Conservation (phyloP, 1,140 invertebrate species). For the Drosophila lowei region DNA sequence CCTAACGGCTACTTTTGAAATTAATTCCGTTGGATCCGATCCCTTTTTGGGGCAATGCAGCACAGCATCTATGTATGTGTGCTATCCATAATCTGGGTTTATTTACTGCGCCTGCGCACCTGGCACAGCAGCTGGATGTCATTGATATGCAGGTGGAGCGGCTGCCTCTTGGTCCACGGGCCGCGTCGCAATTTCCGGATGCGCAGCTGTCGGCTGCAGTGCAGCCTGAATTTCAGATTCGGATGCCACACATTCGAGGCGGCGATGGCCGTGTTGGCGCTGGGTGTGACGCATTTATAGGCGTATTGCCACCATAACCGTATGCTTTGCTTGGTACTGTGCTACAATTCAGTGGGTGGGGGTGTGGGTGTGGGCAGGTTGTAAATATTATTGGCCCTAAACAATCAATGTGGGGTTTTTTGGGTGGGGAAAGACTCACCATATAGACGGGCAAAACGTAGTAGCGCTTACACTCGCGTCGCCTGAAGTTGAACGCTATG, state of each 20-base stretch:
- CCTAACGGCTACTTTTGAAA: too few species aligned
- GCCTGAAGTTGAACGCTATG: slow-evolving; percentile 71
- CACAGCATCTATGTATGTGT: too few species aligned
- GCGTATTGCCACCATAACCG: slow-evolving; percentile 75
- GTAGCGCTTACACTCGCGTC: slow-evolving; percentile 67
- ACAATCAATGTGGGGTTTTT: slow-evolving; percentile 1
- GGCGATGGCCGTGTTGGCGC: slow-evolving; percentile 4
- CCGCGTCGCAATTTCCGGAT: slow-evolving; percentile 61
- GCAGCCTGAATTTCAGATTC: slow-evolving; percentile 65
- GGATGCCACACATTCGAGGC: slow-evolving; percentile 53
- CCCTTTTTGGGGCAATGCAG: too few species aligned
- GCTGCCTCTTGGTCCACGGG: slow-evolving; percentile 53
- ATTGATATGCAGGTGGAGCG: slow-evolving; percentile 59
- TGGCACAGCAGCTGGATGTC: slow-evolving; percentile 67
- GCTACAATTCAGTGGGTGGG: slow-evolving; percentile 35
- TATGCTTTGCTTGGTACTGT: slow-evolving; percentile 68
- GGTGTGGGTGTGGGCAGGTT: not conserved
- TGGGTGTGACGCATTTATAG: slow-evolving; percentile 68
- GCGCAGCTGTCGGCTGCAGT: slow-evolving; percentile 68
- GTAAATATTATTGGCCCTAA: slow-evolving; percentile 54
- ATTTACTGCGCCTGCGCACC: slow-evolving; percentile 50
- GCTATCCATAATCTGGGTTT: not conserved
- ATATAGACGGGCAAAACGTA: slow-evolving; percentile 73
- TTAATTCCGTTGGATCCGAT: too few species aligned
- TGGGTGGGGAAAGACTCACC: slow-evolving; percentile 51